phyloP scores from a whole-genome alignment of 2,888 invertebrate genomes.

The Digitonthophagus gazella region DNA sequence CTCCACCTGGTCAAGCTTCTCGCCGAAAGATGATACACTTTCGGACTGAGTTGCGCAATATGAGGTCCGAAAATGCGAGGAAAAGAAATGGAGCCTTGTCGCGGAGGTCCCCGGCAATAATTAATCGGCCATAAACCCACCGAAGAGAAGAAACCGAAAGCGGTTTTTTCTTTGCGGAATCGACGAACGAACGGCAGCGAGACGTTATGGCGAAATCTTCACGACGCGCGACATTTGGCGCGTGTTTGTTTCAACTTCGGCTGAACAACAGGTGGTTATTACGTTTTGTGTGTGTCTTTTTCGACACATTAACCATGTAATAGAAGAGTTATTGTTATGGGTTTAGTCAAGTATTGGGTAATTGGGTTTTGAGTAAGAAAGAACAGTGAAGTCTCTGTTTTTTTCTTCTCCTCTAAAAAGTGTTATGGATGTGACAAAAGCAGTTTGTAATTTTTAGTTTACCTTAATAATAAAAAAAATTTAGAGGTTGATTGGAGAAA shows the following conservation, averaged over 20 bases:
- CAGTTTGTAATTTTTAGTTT: too few relatives aligned
- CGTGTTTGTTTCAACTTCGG: not conserved
- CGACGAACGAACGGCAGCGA: not conserved
- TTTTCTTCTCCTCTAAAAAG: too few relatives aligned
- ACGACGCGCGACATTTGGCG: not conserved
- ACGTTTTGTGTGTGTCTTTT: not conserved
- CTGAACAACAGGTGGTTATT: not conserved
- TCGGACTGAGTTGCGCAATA: constrained; percentile 38
- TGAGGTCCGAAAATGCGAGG: not conserved
- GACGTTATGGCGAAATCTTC: not conserved
- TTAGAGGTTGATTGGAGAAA: too few relatives aligned
- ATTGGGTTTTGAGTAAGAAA: too few relatives aligned
- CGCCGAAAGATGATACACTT: constrained; percentile 34
- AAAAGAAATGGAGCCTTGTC: not conserved
- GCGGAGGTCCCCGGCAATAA: not conserved
- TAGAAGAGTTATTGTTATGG: too few relatives aligned
- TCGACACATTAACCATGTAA: too few relatives aligned
- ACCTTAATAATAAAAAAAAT: too few relatives aligned
- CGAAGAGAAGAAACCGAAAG: not conserved
- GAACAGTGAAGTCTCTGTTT: too few relatives aligned
- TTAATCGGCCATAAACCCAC: not conserved
- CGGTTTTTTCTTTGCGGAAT: not conserved
- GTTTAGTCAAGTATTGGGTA: too few relatives aligned
- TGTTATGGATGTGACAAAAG: too few relatives aligned
- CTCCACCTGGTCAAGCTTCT: constrained; percentile 38